These are phyloP conservation scores for Mastacembelus armatus DNA, from an alignment of 2,797 vertebrate species.

Conservation along the genomic window DNA sequence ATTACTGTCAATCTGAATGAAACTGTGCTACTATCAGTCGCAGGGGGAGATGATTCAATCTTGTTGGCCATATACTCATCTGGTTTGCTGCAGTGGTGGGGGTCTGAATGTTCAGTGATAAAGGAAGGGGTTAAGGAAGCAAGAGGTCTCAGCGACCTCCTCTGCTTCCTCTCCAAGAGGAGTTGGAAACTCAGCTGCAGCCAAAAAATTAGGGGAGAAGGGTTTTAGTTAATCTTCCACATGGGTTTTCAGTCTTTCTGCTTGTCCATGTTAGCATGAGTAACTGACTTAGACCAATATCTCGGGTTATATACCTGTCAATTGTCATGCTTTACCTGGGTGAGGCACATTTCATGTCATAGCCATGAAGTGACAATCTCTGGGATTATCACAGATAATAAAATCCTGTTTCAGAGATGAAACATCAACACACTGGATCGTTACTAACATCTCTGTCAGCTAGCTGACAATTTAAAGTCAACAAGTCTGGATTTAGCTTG, in stretches of 20 bases:
- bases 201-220: conserved; percentile 8
- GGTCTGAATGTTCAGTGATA: conserved; percentile 47
- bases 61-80: conserved; percentile 48
- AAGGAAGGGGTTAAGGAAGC: conserved; percentile 79
- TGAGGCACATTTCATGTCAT: neutral
- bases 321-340: neutral
- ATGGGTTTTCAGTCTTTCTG: conserved; percentile 1
- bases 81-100: conserved; percentile 50
- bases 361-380: neutral
- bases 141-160: conserved; percentile 82
- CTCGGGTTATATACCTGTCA: neutral
- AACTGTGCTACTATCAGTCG: conserved; percentile 83
- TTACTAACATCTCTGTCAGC: no score
- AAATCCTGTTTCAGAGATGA: neutral
- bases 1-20: conserved; percentile 85
- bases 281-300: neutral
- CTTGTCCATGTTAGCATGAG: neutral
- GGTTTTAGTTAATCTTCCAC: conserved; percentile 13
- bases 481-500: no score
- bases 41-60: conserved; percentile 78
- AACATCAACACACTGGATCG: no score
- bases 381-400: neutral
- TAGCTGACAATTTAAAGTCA: no score
- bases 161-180: conserved; percentile 74
- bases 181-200: conserved; percentile 56